These are phyloP conservation scores for Centrocercus urophasianus DNA, from an alignment of 2,113 vertebrate species.

Conservation along the genomic window DNA sequence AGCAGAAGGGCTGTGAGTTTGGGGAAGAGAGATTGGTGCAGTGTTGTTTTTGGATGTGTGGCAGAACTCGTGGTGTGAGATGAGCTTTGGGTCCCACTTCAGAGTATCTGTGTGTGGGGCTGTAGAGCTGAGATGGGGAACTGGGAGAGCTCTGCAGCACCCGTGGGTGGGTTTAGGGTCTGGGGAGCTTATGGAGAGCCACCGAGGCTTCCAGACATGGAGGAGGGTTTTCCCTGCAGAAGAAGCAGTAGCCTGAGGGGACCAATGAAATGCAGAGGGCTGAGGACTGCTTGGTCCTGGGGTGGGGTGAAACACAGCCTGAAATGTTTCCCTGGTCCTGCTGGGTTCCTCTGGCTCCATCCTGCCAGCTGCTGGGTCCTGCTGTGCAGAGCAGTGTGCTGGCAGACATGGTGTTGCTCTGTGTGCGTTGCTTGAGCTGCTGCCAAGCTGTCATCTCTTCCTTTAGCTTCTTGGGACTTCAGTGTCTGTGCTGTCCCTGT, in stretches of 20 bases:
- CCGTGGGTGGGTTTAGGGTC: neutral
- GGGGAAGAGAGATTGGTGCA: neutral
- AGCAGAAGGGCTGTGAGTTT: neutral
- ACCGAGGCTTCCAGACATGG: neutral
- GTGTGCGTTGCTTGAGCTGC: rapidly evolving
- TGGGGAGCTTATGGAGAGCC: neutral
- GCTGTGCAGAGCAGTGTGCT: neutral
- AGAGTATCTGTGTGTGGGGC: neutral
- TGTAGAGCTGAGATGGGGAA: neutral
- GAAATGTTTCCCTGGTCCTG: neutral
- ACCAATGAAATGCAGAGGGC: neutral
- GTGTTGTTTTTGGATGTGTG: neutral
- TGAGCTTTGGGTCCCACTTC: neutral
- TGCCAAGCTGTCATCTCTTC: neutral
- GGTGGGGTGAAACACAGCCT: neutral
- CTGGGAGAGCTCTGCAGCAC: neutral
- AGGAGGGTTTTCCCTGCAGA: neutral
- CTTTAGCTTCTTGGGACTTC: rapidly evolving
- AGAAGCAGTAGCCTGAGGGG: neutral
- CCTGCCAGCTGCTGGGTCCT: neutral
- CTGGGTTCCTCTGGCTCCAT: neutral
- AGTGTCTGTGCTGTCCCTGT: neutral
- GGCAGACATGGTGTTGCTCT: neutral
- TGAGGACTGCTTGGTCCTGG: neutral
- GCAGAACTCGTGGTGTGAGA: neutral